Evolutionary conservation across 2,888 invertebrate species (phyloP), one percentile per base, ranked within the genome.

Genomic region (Phrixothrix hirtus): DNA sequence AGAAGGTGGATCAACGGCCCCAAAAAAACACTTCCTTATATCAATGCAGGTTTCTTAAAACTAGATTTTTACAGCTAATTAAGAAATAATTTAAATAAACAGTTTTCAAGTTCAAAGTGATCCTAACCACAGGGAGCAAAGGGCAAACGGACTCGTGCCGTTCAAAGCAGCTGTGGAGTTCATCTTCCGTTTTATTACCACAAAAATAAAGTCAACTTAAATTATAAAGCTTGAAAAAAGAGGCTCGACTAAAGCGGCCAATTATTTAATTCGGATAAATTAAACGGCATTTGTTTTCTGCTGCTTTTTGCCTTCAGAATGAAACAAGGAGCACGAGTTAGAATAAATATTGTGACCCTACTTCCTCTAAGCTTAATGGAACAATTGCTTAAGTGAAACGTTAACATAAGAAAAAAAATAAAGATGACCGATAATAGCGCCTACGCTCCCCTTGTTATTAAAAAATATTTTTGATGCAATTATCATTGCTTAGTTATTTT

Each of bases 271-370:
- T 72, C 67, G 65, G 61, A 59, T 72, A 69, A 73, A 73, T 72
- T 72, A 70, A 71, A 72, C 69, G 69, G 69, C 72, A 72, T 71
- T 72, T 71, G 70, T 57, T 58, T 54, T 48, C 54, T 59, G 48
- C 49, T 55, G 52, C 55, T 59, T 55, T 46, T 57, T 52, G 51
- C 51, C 56, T 52, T 70, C 68, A 69, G 69, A 70, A 70, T 68
- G 69, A 64, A 68, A 67, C 63, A 64, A 70, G 71, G 68, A 70
- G 72, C 73, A 74, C 73, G 73, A 72, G 73, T 73, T 70, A 68
- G 65, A 69, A 72, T 73, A 72, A 73, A 74, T 72, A 73, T 73
- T 72, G 70, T 74, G 73, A 74, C 73, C 73, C 71, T 66, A 70
- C 71, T 74, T 74, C 73, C 73, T 72, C 54, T 55, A 50, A 41